Conservation (phyloP, 2,888 invertebrate species). For the Lepidonotus clava region DNA sequence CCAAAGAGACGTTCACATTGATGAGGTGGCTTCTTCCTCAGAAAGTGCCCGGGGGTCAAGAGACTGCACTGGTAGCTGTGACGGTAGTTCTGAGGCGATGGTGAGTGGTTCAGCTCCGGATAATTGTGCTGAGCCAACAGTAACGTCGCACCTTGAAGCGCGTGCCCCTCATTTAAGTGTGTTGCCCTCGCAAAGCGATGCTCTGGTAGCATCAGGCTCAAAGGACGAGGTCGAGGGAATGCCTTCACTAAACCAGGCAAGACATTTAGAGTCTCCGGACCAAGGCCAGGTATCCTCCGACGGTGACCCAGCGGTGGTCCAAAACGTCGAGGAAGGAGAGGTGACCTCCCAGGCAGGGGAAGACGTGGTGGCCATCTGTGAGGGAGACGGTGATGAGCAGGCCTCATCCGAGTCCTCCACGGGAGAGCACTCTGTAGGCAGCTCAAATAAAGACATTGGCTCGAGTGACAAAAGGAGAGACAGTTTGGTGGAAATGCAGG, state of each 20-base stretch:
- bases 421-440: neutral
- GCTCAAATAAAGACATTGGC: constrained; percentile 13
- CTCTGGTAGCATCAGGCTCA: constrained; percentile 36
- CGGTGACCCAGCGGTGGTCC: neutral
- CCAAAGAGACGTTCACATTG: neutral
- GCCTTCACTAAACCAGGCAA: neutral
- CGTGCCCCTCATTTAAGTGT: neutral
- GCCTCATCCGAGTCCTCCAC: constrained; percentile 37
- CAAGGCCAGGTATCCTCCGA: constrained; percentile 10
- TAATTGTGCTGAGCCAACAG: constrained; percentile 1
- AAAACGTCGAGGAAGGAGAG: constrained; percentile 22
- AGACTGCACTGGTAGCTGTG: too few species aligned
- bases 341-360: constrained; percentile 25
- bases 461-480: constrained; percentile 8
- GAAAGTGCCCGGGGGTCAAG: neutral
- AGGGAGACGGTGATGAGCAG: constrained; percentile 28
- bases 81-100: constrained; percentile 8
- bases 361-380: neutral
- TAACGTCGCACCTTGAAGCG: constrained; percentile 15
- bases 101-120: neutral
- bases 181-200: constrained; percentile 43
- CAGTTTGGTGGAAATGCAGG: constrained; percentile 36
- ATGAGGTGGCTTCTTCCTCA: constrained; percentile 20
- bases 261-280: neutral
- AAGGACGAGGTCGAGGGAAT: neutral